Evolutionary conservation across 1,140 invertebrate genomes (phyloP).

Genomic region (Gryllus bimaculatus): DNA sequence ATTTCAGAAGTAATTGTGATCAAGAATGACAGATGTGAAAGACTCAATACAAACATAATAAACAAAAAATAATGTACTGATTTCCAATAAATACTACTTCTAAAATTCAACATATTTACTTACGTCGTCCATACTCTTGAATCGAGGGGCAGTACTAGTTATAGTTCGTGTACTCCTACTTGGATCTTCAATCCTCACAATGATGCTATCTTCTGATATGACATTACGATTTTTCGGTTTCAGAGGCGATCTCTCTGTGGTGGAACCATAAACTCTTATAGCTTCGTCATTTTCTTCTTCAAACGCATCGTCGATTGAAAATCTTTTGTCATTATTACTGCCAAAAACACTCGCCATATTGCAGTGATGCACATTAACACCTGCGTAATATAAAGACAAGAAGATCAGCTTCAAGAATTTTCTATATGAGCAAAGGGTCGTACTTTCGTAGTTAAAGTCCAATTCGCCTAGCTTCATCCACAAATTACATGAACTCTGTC

Average conservation of each 20-base stretch:
- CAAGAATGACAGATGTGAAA: no score
- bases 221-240: constrained; percentile 31
- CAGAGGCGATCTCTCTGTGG: constrained; percentile 44
- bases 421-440: no score
- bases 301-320: constrained; percentile 73
- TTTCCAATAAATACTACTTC: no score
- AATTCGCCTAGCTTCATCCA: no score
- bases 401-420: no score
- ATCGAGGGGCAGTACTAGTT: constrained; percentile 20
- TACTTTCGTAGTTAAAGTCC: no score
- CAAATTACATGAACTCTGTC: no score
- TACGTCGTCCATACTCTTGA: constrained; percentile 23
- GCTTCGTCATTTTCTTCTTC: constrained; percentile 71
- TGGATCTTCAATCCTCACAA: constrained; percentile 24
- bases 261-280: constrained; percentile 64
- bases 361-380: not conserved
- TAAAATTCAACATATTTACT: not conserved
- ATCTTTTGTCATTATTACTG: constrained; percentile 28
- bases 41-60: no score
- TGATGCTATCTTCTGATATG: constrained; percentile 21
- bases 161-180: constrained; percentile 18
- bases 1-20: not conserved
- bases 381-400: no score
- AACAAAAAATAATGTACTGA: no score
- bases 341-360: constrained; percentile 18